Percentiles rank a stretch among this genome's conserved stretches.
Conservation (phyloP, 2,888 invertebrate genomes). For the Cremastinae sp. region DNA sequence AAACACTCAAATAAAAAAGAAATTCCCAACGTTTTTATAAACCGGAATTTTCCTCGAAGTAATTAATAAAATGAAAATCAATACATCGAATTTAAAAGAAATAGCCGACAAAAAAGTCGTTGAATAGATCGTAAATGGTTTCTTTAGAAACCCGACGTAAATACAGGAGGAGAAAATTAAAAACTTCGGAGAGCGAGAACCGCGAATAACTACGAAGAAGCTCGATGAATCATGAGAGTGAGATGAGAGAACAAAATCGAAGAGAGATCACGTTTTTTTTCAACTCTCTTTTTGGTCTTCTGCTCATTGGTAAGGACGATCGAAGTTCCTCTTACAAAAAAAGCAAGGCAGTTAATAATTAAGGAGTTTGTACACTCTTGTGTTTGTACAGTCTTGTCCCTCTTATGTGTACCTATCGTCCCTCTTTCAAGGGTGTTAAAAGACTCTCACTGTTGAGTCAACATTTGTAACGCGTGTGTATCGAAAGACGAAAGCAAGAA, state of each 20-base stretch:
- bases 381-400: constrained; percentile 2
- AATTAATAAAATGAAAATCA: neutral
- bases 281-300: constrained; percentile 19
- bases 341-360: constrained; percentile 56
- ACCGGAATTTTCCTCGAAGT: neutral
- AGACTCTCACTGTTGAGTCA: constrained; percentile 47
- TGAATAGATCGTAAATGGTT: no score
- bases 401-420: neutral
- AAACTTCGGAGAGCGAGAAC: neutral
- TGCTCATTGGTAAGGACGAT: constrained; percentile 43
- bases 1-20: no score
- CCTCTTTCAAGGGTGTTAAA: constrained; percentile 35
- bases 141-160: no score
- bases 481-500: constrained; percentile 31
- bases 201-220: constrained; percentile 21
- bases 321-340: constrained; percentile 34
- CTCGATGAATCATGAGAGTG: constrained; percentile 11
- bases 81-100: neutral
- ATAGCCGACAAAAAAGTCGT: constrained; percentile 2
- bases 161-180: neutral
- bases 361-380: constrained; percentile 24
- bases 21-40: neutral
- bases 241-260: constrained; percentile 19
- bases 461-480: constrained; percentile 46
- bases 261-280: constrained; percentile 18